These are phyloP conservation scores for Rhinoptilus africanus DNA, from an alignment of 2,113 vertebrate species.

Conservation along the genomic window DNA sequence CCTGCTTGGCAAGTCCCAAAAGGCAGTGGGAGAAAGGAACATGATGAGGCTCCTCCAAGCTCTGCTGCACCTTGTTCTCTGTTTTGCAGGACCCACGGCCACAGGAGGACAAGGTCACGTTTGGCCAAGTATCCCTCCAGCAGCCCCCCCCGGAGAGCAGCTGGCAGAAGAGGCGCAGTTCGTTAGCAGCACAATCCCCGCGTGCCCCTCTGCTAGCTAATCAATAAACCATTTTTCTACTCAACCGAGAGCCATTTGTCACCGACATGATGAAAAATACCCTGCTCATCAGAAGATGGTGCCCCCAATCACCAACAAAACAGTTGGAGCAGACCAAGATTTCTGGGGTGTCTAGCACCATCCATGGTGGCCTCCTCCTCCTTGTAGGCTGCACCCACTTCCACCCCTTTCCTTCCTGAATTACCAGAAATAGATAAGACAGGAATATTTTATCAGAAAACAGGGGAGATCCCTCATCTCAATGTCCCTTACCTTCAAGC, in stretches of 20 bases:
- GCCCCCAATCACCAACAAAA: not conserved
- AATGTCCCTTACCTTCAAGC: not conserved
- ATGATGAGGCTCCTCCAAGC: not conserved
- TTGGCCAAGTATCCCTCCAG: not conserved
- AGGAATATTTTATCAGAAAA: not conserved
- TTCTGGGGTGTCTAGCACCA: not conserved
- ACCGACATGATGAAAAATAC: not conserved
- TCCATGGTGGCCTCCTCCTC: not conserved
- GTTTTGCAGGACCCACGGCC: not conserved
- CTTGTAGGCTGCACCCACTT: not conserved
- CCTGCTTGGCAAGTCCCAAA: not conserved
- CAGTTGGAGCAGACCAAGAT: accelerated
- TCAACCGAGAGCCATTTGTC: not conserved
- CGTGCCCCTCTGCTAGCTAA: not conserved
- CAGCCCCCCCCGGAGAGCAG: not conserved
- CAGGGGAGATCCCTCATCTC: not conserved
- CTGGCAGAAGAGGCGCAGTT: not conserved
- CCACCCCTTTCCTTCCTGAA: not conserved
- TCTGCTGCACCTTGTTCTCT: not conserved
- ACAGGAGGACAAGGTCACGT: accelerated
- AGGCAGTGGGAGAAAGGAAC: not conserved
- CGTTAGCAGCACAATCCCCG: accelerated
- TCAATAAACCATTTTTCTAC: conserved; percentile 35
- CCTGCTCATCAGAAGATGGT: not conserved
- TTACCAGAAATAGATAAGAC: not conserved